Base-by-base conservation (phyloP, 2,888 invertebrate genomes). In the Drosophila nr. medialis region DNA sequence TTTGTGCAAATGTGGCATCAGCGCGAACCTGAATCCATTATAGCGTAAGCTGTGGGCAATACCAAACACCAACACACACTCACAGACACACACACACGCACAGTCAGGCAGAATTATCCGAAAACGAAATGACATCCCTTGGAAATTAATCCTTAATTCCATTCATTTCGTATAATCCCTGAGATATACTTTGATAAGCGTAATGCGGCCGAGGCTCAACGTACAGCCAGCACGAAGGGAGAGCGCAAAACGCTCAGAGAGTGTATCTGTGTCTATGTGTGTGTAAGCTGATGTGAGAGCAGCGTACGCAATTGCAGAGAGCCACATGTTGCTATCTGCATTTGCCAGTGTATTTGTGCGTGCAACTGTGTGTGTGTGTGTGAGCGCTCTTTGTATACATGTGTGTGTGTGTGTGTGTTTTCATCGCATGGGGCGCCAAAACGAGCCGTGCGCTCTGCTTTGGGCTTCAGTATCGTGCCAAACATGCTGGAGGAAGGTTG, bases 131-230 rank as follows among this genome's bases (percentile, higher is more conserved):
- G 93, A 92, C 92, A 92, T 92, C 92, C 92, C 92, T 92, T 92
- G 91, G 87, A 92, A 92, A 92, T 93, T 92, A 92, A 93, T 92
- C 92, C 92, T 93, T 92, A 92, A 93, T 93, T 92, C 93, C 92
- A 92, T 92, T 92, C 92, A 92, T 91, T 92, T 91, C 91, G 92
- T 90, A 91, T 92, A 93, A 92, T 92, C 92, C 92, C 91, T 84
- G 90, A 90, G 91, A 91, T 92, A 92, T 89, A 90, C 86, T 83
- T 85, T 86, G 91, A 89, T 86, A 82, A 87, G 90, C 86, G 90
- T 87, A 87, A 87, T 90, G 90, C 90, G 87, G 86, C 81, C 83
- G 69, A 75, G 73, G 75, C 68, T 88, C 81, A 80, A 54, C 63
- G 61, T 36, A 50, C 50, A 50, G 62, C 61, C 48, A 69, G 50